Evolutionary conservation across 2,888 invertebrate species (phyloP), one percentile per base, ranked within the genome.

Genomic region (Girardia tigrina): DNA sequence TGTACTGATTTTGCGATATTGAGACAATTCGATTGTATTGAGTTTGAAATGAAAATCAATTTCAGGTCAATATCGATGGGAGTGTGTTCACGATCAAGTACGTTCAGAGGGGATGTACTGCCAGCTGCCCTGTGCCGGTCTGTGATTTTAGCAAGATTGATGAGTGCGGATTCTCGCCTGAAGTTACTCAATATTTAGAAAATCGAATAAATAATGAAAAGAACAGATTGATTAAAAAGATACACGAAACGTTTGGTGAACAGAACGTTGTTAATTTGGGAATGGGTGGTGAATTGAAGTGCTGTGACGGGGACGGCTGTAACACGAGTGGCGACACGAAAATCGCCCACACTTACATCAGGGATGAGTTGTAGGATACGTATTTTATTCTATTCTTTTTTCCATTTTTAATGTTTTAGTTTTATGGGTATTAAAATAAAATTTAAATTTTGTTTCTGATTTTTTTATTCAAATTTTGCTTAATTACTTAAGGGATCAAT

Each of bases 331-430:
- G 56, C n/a, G 56, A 56, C n/a, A 56, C 56, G 4, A n/a, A 56
- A 56, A n/a, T 56, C 23, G 56, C 56, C 23, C 56, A 56, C 23
- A 56, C 56, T 56, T 56, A 56, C 23, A 56, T 56, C 56, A 56
- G 23, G 56, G 56, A 56, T 56, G 56, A 56, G 23, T 56, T 56
- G 23, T 56, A 56, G 23, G n/a, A 20, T 56, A 56, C 4, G 4
- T 56, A 56, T 56, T 56, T n/a, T 12, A 56, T 20, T 56, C 23
- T 8, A 16, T 36, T 36, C 16, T 36, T 36, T 12, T 36, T 36
- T 36, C 23, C 6, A 56, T 2, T 12, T 20, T 56, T 56, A 56
- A 23, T 56, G 56, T 56, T 56, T n/a, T 56, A n/a, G 8, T 36
- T 36, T 56, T 56, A 56, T 20, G n/a, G n/a, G 56, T 56, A 20